Evolutionary conservation across 2,797 vertebrate genomes (phyloP).

Genomic region (Sebastes baramenuke): DNA sequence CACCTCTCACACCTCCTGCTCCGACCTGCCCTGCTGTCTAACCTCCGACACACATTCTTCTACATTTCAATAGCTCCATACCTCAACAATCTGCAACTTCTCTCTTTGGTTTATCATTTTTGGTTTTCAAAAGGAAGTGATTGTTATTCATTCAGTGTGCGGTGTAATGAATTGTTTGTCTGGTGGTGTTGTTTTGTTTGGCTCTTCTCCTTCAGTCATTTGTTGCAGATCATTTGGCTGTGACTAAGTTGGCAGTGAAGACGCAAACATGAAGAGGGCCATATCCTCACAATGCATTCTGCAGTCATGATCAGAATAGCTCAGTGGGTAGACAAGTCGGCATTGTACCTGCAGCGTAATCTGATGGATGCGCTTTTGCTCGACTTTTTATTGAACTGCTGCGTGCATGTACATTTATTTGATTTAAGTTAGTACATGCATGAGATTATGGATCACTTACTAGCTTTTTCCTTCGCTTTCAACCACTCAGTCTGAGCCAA

Average conservation of each 20-base stretch:
- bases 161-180: not conserved
- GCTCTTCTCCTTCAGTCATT: not conserved
- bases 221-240: constrained; percentile 33
- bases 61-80: constrained; percentile 30
- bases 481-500: too few relatives aligned
- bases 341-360: constrained; percentile 10
- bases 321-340: not conserved
- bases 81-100: not conserved
- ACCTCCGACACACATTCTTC: constrained; percentile 26
- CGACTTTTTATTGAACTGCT: not conserved
- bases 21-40: constrained; percentile 36
- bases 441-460: not conserved
- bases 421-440: not conserved
- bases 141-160: not conserved
- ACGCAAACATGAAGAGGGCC: constrained; percentile 16
- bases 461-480: fast-evolving
- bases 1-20: constrained; percentile 58
- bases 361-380: not conserved
- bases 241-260: constrained; percentile 29
- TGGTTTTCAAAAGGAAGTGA: not conserved
- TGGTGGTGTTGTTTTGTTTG: not conserved
- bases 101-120: not conserved
- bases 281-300: constrained; percentile 1
- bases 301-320: constrained; percentile 1
- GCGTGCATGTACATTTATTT: not conserved